phyloP scores from a whole-genome alignment of 2,113 vertebrate species.

The Columba janthina region DNA sequence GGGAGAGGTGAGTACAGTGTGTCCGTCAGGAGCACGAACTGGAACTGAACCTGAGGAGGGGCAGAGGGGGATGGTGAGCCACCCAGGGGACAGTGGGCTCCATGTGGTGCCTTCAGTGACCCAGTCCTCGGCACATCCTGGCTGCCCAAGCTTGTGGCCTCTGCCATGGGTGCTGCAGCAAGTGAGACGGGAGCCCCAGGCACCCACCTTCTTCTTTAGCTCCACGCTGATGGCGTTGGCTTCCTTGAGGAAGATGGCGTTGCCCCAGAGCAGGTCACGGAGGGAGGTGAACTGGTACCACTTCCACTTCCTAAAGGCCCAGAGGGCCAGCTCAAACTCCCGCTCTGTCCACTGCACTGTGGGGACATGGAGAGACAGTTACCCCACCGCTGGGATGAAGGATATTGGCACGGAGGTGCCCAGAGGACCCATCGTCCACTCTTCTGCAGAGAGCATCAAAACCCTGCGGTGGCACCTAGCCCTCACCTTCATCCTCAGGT shows the following conservation, averaged over 20 bases:
- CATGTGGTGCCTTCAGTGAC: fast-evolving
- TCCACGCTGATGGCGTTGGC: constrained; percentile 98
- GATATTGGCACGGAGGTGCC: fast-evolving
- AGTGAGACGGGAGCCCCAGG: background rate
- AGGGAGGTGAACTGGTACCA: constrained; percentile 98
- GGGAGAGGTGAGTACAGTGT: constrained; percentile 94
- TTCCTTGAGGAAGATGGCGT: constrained; percentile 96
- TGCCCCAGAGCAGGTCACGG: constrained; percentile 94
- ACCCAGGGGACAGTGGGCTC: background rate
- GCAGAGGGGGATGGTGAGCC: background rate
- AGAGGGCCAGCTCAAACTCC: constrained; percentile 89
- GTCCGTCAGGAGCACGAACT: constrained; percentile 96
- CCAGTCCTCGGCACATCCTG: background rate
- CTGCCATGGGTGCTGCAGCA: background rate
- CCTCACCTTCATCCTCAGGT: constrained; percentile 91
- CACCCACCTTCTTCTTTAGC: constrained; percentile 93
- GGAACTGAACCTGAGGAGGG: constrained; percentile 92
- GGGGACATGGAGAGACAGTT: background rate
- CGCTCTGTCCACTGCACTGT: constrained; percentile 92
- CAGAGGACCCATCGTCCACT: background rate
- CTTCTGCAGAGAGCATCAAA: background rate
- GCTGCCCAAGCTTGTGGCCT: background rate
- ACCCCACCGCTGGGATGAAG: background rate
- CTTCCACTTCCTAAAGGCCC: constrained; percentile 96
- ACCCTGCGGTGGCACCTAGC: background rate